Base-by-base conservation (phyloP, 2,113 vertebrate genomes). In the Leucoraja erinaceus region DNA sequence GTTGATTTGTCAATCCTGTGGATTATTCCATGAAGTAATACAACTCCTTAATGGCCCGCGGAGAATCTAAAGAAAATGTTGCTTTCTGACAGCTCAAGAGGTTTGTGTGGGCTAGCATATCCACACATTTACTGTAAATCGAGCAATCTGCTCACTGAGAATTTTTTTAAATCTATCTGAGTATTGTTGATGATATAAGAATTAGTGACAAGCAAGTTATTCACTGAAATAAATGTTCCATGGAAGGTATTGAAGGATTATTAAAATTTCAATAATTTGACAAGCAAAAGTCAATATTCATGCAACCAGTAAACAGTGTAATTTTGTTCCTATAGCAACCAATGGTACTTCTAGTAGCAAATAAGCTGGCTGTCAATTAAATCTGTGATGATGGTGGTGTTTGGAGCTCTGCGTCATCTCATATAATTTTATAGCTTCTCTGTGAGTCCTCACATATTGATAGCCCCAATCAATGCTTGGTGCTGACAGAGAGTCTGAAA, bases 201-300 rank as follows among this genome's bases (percentile, higher is more conserved):
- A 74, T 72, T 47, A 11, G 90, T 28, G 18, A 47, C 90, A 91
- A 72, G 54, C 54, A 38, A 7, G 20, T 63, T 91, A 72, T 74
- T 91, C 90, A 91, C 33, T 28, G 90, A 72, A 91, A 28, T 18
- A 91, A 74, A 72, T 91, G 20, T 91, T 38, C 20, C 68, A 91
- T 72, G 66, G 68, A 72, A 91, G 66, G 20, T 91, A 47, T 47
- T 20, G 10, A 54, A 72, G 66, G 47, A 28, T 91, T 91, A 91
- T 72, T 47, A 91, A 91, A 91, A 72, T 91, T 38, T 31, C 88
- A 91, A 91, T 72, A 91, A 91, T 91, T 91, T 91, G 90, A 91
- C 90, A 74, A 91, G 90, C 66, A 91, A 91, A 88, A 91, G 68
- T 91, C 90, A 91, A 91, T 91, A 91, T 91, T 74, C 90, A 91